phyloP scores from a whole-genome alignment of 1,140 invertebrate genomes.

The Drosophila bocqueti region DNA sequence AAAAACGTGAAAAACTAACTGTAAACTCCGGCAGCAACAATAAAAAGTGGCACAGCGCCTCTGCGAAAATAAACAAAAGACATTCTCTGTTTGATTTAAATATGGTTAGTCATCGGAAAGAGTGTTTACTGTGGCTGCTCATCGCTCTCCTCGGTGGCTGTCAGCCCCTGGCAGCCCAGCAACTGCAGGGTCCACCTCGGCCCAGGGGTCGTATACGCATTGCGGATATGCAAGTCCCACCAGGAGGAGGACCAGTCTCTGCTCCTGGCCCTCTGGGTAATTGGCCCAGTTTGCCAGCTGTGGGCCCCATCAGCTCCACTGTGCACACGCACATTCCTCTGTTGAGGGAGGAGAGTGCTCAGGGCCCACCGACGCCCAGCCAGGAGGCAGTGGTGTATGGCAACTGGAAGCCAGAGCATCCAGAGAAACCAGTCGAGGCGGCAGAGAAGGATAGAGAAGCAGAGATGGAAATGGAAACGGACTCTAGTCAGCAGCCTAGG shows the following conservation, averaged over 20 bases:
- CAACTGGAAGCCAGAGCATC: constrained; percentile 78
- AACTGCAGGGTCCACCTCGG: constrained; percentile 55
- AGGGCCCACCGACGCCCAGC: constrained; percentile 7
- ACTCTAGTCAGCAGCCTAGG: constrained; percentile 35
- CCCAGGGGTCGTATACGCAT: constrained; percentile 73
- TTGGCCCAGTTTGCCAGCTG: constrained; percentile 15
- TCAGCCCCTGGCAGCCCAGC: constrained; percentile 32
- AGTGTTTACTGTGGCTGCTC: constrained; percentile 42
- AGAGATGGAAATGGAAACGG: constrained; percentile 1
- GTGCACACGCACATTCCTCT: constrained; percentile 68
- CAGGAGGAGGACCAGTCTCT: no score
- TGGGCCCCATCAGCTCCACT: constrained; percentile 60
- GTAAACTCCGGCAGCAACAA: constrained; percentile 55
- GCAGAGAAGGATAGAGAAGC: neutral
- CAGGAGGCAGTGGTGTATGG: constrained; percentile 73
- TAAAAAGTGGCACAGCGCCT: constrained; percentile 66
- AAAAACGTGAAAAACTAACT: constrained; percentile 50
- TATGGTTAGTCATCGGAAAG: constrained; percentile 29
- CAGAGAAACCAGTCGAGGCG: constrained; percentile 34
- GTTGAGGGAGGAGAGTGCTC: constrained; percentile 45
- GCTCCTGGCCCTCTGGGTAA: constrained; percentile 3
- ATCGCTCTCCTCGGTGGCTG: neutral
- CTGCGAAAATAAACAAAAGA: constrained; percentile 41
- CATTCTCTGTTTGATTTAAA: constrained; percentile 33
- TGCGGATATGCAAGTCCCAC: constrained; percentile 51